Conservation (phyloP, 2,888 invertebrate species). For the Drosophila neotestacea region DNA sequence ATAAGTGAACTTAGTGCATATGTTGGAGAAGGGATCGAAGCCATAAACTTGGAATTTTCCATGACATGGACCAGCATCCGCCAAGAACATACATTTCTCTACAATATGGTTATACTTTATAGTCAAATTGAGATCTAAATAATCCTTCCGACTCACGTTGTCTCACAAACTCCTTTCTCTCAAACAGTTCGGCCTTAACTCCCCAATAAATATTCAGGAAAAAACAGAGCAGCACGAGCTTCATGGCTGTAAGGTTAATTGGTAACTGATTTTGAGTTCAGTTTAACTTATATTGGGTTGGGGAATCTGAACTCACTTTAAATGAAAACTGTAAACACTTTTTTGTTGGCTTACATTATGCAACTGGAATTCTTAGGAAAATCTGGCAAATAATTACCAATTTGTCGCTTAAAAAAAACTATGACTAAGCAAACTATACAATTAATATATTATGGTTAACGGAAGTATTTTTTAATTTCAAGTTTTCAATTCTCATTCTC, state of each 20-base stretch:
- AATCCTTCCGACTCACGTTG: conserved; percentile 8
- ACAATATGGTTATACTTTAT: neutral
- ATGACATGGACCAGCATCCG: conserved; percentile 38
- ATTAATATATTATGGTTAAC: neutral
- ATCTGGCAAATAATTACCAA: conserved; percentile 7
- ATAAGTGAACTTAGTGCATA: conserved; percentile 41
- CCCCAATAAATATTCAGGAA: neutral
- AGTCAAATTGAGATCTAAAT: too few relatives aligned
- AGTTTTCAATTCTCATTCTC: conserved; percentile 60
- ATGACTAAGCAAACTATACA: conserved; percentile 5
- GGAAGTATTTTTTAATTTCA: conserved; percentile 4
- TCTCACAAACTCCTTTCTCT: conserved; percentile 12
- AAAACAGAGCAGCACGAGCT: conserved; percentile 2
- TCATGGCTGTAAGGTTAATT: conserved; percentile 23
- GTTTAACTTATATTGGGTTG: neutral
- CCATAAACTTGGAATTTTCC: conserved; percentile 3
- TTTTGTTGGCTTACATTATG: neutral
- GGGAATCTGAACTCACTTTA: neutral
- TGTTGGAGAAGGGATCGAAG: conserved; percentile 31
- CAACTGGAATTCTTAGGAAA: neutral
- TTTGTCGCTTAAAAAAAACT: conserved; percentile 6
- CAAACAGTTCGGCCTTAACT: neutral
- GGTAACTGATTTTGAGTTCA: conserved; percentile 14
- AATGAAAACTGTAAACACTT: neutral
- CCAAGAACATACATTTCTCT: conserved; percentile 40